Evolutionary conservation across 2,113 vertebrate species (phyloP), one percentile per base, ranked within the genome.

Genomic region (Isichthys henryi): DNA sequence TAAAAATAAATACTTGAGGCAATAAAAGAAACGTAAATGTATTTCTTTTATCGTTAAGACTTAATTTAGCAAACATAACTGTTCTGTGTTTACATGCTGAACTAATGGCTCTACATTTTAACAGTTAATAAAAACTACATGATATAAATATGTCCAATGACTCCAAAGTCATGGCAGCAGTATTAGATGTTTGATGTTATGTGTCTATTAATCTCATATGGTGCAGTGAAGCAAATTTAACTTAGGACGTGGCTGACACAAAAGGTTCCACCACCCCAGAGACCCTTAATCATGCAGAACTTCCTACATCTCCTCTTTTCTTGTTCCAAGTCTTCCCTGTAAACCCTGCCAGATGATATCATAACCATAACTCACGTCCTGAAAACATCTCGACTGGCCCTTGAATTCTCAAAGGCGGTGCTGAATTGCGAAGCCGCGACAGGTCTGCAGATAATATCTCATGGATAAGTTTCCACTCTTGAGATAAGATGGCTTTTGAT

Each of bases 171-270:
- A 49, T 87, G 49, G 31, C 50, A 53, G 27, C 15, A 27, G 85
- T 31, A 56, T 87, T 43, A 87, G 43, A 53, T 27, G n/a, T 87
- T 52, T 53, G 85, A 87, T 87, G 85, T 56, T 50, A 9, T 50
- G 5, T 53, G 31, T 56, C n/a, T 86, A 27, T 48, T 52, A 35
- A 86, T n/a, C 23, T 31, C 84, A 52, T 53, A 46, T 86, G 83
- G 83, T 27, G 23, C 10, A n/a, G 27, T 52, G 23, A 86, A 86
- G 23, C 23, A 48, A 86, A 23, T 52, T 53, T 21, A 86, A 52
- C 39, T 88, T 90, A 48, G 70, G 85, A 91, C 88, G 89, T 88
- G 89, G 93, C 91, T 91, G 90, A 91, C 91, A 92, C 92, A 91
- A 92, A 87, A 91, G 87, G 89, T 77, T 92, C 91, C 93, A 92